Conservation (phyloP, 2,797 vertebrate genomes). For the Ispidina picta region DNA sequence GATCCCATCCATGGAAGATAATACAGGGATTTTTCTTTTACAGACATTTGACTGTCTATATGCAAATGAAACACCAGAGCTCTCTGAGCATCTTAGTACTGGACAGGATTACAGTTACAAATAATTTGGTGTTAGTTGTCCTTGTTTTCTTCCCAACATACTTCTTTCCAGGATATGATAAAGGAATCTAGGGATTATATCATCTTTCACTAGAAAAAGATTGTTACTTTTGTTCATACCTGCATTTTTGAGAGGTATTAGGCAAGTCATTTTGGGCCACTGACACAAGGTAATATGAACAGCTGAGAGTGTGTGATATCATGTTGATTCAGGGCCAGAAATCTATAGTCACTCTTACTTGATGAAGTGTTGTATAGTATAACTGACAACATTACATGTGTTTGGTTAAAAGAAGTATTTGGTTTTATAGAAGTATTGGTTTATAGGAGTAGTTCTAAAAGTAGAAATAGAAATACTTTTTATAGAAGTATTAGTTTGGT, state of each 20-base stretch:
- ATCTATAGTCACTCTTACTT: background rate
- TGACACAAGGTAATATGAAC: too few species aligned
- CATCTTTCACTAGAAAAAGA: background rate
- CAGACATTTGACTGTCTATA: fast-evolving
- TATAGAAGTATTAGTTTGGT: background rate
- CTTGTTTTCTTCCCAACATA: background rate
- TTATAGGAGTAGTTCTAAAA: background rate
- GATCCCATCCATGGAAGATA: background rate
- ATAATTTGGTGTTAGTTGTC: background rate
- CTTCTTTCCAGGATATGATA: background rate
- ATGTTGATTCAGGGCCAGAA: background rate
- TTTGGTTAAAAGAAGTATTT: background rate
- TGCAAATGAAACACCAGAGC: background rate
- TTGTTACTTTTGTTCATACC: background rate
- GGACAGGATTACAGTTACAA: background rate
- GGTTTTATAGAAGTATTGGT: background rate
- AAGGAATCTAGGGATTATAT: background rate
- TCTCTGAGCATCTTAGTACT: background rate
- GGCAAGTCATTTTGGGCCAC: background rate
- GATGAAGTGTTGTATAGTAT: background rate
- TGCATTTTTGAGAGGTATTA: background rate
- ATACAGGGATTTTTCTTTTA: background rate
- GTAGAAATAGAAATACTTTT: too few species aligned
- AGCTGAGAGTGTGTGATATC: background rate
- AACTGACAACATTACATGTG: background rate